Evolutionary conservation across 2,113 vertebrate genomes (phyloP).

Genomic region (Felis chaus): DNA sequence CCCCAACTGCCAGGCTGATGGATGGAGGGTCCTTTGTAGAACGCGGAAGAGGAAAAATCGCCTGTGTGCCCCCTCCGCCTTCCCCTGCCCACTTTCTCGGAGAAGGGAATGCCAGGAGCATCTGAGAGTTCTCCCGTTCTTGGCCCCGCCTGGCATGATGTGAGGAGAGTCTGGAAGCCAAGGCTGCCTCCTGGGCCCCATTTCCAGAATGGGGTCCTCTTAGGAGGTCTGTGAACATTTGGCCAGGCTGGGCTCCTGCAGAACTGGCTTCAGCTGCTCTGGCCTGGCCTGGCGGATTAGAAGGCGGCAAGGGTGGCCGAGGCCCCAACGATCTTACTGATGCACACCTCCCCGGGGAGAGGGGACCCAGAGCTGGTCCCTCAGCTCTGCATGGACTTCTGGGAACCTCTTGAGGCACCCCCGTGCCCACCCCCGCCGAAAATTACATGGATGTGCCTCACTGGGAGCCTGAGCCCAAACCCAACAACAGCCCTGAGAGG

Average conservation of each 20-base stretch:
- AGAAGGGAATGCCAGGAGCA: not conserved
- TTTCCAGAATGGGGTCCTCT: not conserved
- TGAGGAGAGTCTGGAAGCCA: not conserved
- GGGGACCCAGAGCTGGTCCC: not conserved
- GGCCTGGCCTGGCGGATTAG: not conserved
- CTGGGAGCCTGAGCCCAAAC: not conserved
- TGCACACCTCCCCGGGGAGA: not conserved
- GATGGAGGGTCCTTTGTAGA: not conserved
- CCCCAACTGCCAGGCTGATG: not conserved
- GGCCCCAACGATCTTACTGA: not conserved
- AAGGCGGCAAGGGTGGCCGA: fast-evolving
- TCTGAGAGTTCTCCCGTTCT: not conserved
- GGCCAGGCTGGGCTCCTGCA: not conserved
- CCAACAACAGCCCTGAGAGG: not conserved
- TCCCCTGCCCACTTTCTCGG: not conserved
- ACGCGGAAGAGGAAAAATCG: not conserved
- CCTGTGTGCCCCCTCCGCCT: not conserved
- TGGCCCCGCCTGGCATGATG: not conserved
- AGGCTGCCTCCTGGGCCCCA: not conserved
- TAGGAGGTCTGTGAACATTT: not conserved
- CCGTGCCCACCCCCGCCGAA: no score
- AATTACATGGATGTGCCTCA: not conserved
- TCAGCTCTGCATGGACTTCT: not conserved
- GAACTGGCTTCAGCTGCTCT: not conserved
- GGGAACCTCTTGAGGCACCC: not conserved